Evolutionary conservation across 2,113 vertebrate species (phyloP), one percentile per base, ranked within the genome.

Genomic region (Aptenodytes forsteri): DNA sequence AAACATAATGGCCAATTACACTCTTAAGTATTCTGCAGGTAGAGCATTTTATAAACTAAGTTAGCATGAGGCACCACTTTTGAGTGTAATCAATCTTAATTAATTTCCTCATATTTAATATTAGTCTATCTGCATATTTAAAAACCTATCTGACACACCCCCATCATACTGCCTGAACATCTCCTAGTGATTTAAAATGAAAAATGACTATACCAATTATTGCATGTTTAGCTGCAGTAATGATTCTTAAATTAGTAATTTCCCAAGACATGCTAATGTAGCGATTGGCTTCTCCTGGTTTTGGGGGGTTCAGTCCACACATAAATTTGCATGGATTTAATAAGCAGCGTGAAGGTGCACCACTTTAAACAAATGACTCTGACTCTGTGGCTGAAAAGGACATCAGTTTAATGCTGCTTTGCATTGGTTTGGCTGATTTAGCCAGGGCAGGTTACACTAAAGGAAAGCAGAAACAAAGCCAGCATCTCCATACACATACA

Each of bases 91-190:
- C 93, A 96, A 96, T 96, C 91, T 90, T 93, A 94, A 96, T 97
- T 96, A 97, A 95, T 96, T 96, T 56, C 50, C 84, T 80, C 93
- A 87, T 93, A 93, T 90, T 96, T 95, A 96, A 83, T 96, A 95
- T 93, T 93, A 90, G 70, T 77, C 91, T 94, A 96, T 93, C 84
- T 81, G 91, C 23, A n/a, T 91, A 93, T 83, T 96, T 88, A 90
- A 90, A 96, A 97, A 93, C 42, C 71, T 96, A 78, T 91, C 93
- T 81, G 91, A 96, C 93, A 97, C 95, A 80, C 89, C 93, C 84
- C 59, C 91, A 91, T 83, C 93, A 58, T 95, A 91, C 78, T 81
- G 94, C 91, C 96, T 88, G 96, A 97, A 62, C 82, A 73, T 87
- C 87, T 94, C 87, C 81, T 34, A 73, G 87, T 55, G 75, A 96